Evolutionary conservation across 2,888 invertebrate genomes (phyloP).

Genomic region (Eurytoma adleriae): DNA sequence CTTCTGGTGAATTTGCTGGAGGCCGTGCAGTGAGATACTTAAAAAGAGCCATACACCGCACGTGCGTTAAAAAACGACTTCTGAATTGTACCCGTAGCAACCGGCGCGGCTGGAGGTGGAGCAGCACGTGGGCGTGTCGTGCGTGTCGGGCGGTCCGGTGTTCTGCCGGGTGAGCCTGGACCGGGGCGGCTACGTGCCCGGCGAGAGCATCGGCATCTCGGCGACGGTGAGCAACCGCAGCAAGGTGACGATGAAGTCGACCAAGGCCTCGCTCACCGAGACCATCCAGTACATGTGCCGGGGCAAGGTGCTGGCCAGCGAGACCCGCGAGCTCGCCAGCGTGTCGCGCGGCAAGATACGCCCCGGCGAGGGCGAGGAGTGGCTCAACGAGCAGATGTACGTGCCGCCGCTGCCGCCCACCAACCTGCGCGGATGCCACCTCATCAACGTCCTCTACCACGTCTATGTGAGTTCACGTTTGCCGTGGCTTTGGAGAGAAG

Average conservation of each 20-base stretch:
- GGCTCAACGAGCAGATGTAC: constrained; percentile 92
- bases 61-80: no score
- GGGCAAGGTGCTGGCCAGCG: constrained; percentile 91
- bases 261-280: constrained; percentile 91
- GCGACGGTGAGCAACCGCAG: constrained; percentile 92
- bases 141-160: constrained; percentile 92
- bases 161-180: constrained; percentile 91
- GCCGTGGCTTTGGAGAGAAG: no score
- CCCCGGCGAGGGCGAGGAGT: constrained; percentile 88
- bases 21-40: no score
- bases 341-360: constrained; percentile 88
- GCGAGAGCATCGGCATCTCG: constrained; percentile 92
- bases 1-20: no score
- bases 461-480: constrained; percentile 85
- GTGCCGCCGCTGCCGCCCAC: constrained; percentile 97
- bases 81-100: constrained; percentile 79
- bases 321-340: constrained; percentile 89
- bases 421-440: constrained; percentile 93
- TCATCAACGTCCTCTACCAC: constrained; percentile 95
- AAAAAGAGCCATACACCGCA: no score
- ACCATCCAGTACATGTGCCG: constrained; percentile 93
- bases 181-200: constrained; percentile 96
- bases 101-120: constrained; percentile 94
- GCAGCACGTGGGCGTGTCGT: constrained; percentile 92
- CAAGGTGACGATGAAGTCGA: constrained; percentile 88